These are phyloP conservation scores for Alligator sinensis DNA, from an alignment of 2,113 vertebrate genomes.

Conservation along the genomic window DNA sequence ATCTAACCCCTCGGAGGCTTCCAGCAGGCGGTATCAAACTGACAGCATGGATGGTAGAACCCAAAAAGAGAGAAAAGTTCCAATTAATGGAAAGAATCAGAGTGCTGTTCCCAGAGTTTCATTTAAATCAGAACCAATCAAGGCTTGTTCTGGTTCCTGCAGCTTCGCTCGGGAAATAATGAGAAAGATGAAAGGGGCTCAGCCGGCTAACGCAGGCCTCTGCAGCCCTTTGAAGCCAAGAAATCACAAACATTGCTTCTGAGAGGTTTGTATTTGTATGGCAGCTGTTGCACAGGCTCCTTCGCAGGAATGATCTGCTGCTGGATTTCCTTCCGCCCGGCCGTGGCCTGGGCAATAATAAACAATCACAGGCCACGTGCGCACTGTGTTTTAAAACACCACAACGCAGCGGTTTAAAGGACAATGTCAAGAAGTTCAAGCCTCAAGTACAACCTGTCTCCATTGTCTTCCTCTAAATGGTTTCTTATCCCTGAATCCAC, in stretches of 20 bases:
- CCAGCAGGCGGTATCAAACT: conserved; percentile 48
- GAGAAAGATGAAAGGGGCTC: conserved; percentile 62
- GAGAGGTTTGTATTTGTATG: background rate
- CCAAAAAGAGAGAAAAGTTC: conserved; percentile 55
- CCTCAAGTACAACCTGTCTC: no score
- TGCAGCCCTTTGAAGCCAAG: conserved; percentile 31
- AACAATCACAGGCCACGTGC: background rate
- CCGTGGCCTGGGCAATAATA: conserved; percentile 7
- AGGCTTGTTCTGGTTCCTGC: conserved; percentile 46
- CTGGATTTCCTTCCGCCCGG: background rate
- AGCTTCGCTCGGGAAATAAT: conserved; percentile 60
- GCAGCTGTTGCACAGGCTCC: background rate
- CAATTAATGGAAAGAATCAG: conserved; percentile 67
- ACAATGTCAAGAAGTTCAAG: background rate
- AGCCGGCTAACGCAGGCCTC: background rate
- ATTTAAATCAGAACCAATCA: conserved; percentile 48
- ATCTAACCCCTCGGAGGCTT: background rate
- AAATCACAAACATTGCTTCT: conserved; percentile 20
- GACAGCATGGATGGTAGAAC: background rate
- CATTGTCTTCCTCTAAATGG: background rate
- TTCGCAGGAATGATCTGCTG: conserved; percentile 52
- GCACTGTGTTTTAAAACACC: background rate
- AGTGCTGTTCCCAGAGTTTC: conserved; percentile 62
- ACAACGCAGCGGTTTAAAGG: background rate
- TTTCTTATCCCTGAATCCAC: background rate